A percentile compares a stretch with the other conserved stretches of the same genome.
phyloP scores from a whole-genome alignment of 2,113 vertebrate species.

The Hemicordylus capensis region DNA sequence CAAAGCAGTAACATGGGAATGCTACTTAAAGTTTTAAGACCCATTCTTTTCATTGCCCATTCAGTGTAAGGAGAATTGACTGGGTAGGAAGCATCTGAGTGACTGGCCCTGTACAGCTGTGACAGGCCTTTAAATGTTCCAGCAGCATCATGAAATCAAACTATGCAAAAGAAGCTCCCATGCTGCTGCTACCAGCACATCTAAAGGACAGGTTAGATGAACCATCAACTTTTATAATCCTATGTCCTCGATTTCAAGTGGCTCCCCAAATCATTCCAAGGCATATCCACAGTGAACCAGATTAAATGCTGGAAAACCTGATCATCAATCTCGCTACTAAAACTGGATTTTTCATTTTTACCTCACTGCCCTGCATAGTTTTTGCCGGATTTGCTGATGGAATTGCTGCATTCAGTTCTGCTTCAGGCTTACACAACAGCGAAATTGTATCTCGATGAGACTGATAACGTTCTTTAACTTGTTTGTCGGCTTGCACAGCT shows the following conservation, averaged over 20 bases:
- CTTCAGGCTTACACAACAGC: constrained; percentile 91
- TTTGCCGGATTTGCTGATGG: constrained; percentile 96
- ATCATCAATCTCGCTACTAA: background rate
- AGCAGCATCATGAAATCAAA: background rate
- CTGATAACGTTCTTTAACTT: constrained; percentile 90
- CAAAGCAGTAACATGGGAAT: too few species aligned
- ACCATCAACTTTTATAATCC: background rate
- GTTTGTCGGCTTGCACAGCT: constrained; percentile 92
- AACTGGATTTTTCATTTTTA: constrained; percentile 50
- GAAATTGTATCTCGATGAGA: constrained; percentile 91
- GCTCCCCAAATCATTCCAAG: background rate
- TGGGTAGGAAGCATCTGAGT: background rate
- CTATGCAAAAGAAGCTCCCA: background rate
- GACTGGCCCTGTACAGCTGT: background rate
- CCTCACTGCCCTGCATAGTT: constrained; percentile 96
- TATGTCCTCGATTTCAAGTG: background rate
- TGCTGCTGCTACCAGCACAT: background rate
- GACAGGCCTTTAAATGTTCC: background rate
- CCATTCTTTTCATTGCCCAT: too few species aligned
- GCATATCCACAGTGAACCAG: background rate
- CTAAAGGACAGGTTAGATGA: background rate
- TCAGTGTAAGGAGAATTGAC: background rate
- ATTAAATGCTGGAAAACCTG: background rate
- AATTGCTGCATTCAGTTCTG: constrained; percentile 90
- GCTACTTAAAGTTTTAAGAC: too few species aligned